A percentile compares a stretch with the other conserved stretches of the same genome.
Conservation (phyloP, 2,797 vertebrate genomes). For the Discoglossus pictus region DNA sequence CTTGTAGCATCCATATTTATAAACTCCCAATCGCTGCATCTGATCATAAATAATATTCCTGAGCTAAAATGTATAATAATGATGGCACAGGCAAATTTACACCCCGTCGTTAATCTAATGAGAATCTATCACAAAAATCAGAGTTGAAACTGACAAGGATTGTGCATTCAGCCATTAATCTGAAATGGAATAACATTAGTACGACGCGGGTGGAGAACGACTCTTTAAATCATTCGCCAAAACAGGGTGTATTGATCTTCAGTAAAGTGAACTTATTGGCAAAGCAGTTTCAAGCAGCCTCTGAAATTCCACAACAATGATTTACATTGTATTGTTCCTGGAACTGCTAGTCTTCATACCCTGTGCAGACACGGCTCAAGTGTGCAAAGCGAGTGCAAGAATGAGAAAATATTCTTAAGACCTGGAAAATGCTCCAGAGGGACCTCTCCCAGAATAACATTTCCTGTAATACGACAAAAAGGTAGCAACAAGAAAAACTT, state of each 20-base stretch:
- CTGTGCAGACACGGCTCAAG: too few relatives aligned
- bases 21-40: not conserved
- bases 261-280: constrained; percentile 74
- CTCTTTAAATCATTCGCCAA: constrained; percentile 67
- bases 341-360: not conserved
- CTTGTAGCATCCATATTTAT: not conserved
- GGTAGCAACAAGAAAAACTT: too few relatives aligned
- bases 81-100: not conserved
- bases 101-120: constrained; percentile 64
- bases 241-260: constrained; percentile 64
- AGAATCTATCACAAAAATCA: constrained; percentile 68
- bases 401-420: too few relatives aligned
- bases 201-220: constrained; percentile 60
- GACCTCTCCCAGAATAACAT: too few relatives aligned
- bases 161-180: constrained; percentile 68
- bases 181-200: constrained; percentile 59
- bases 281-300: constrained; percentile 67
- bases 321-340: constrained; percentile 33
- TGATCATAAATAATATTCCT: constrained; percentile 36
- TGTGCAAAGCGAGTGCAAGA: too few relatives aligned
- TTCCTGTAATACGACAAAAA: too few relatives aligned
- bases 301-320: constrained; percentile 58
- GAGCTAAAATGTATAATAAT: constrained; percentile 9
- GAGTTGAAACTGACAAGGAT: constrained; percentile 59
- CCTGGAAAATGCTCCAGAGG: too few relatives aligned